Evolutionary conservation across 2,797 vertebrate species (phyloP).

Genomic region (Tolypeutes matacus): DNA sequence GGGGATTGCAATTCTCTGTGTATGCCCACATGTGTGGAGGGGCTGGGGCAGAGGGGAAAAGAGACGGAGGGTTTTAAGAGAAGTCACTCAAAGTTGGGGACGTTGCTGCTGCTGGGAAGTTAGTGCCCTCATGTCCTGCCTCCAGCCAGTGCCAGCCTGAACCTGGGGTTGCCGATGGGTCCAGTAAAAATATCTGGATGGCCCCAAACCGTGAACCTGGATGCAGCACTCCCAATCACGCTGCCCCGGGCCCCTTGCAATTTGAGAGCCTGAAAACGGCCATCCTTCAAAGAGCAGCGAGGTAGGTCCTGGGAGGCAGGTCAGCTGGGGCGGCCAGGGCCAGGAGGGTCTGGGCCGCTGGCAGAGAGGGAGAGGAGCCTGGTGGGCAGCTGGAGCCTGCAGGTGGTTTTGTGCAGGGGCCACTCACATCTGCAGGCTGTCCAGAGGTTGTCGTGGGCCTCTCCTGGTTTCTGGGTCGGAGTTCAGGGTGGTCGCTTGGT

Average conservation of each 20-base stretch:
- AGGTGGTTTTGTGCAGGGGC: not conserved
- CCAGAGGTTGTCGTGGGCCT: not conserved
- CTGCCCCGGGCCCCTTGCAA: not conserved
- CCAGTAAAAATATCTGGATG: not conserved
- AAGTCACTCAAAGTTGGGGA: not conserved
- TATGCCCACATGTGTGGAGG: not conserved
- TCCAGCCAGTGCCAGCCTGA: not conserved
- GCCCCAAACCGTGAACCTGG: not conserved
- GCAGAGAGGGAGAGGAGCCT: not conserved
- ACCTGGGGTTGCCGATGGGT: not conserved
- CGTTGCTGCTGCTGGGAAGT: no score
- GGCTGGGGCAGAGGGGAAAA: not conserved
- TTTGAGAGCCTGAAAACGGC: not conserved
- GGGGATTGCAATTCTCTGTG: not conserved
- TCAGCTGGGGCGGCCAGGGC: no score
- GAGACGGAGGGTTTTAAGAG: not conserved
- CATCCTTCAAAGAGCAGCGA: not conserved
- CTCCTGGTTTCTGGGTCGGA: not conserved
- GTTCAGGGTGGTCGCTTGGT: not conserved
- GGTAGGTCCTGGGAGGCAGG: not conserved
- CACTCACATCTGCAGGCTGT: not conserved
- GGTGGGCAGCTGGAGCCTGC: not conserved
- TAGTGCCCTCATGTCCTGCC: rapidly evolving
- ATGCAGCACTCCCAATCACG: not conserved
- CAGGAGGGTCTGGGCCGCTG: not conserved